phyloP scores from a whole-genome alignment of 2,113 vertebrate species.

The Notothenia rossii region DNA sequence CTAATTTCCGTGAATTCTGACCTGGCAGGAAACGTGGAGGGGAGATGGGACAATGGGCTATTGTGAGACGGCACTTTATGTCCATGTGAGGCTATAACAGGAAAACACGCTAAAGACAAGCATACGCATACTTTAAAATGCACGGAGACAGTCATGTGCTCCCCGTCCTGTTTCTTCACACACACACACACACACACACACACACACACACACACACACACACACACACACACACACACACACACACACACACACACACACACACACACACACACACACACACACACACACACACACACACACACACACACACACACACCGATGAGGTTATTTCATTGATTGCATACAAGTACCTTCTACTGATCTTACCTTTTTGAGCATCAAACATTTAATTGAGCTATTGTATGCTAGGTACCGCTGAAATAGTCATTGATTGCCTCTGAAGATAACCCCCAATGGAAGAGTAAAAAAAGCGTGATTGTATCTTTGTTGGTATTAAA shows the following conservation, averaged over 20 bases:
- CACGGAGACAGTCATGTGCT: slow-evolving; percentile 16
- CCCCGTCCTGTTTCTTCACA: slow-evolving; percentile 8
- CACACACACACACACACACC: neutral
- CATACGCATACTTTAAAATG: slow-evolving; percentile 43
- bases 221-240: neutral
- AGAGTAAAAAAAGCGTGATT: neutral
- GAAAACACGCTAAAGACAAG: slow-evolving; percentile 72
- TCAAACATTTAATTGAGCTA: neutral
- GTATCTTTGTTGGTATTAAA: too few relatives aligned
- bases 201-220: neutral
- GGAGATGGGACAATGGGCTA: slow-evolving; percentile 85
- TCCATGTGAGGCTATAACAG: slow-evolving; percentile 78
- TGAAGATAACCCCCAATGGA: neutral
- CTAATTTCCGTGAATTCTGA: slow-evolving; percentile 87
- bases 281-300: neutral
- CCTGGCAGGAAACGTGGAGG: slow-evolving; percentile 79
- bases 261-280: neutral
- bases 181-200: neutral
- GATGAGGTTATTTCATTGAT: neutral
- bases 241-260: neutral
- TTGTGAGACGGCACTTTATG: slow-evolving; percentile 79
- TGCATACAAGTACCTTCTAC: neutral
- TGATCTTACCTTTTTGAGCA: neutral
- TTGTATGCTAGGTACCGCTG: neutral
- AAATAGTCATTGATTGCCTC: neutral